Percentiles rank a stretch among this genome's conserved stretches.
phyloP scores from a whole-genome alignment of 2,888 invertebrate species.

The Cordilura impudica region DNA sequence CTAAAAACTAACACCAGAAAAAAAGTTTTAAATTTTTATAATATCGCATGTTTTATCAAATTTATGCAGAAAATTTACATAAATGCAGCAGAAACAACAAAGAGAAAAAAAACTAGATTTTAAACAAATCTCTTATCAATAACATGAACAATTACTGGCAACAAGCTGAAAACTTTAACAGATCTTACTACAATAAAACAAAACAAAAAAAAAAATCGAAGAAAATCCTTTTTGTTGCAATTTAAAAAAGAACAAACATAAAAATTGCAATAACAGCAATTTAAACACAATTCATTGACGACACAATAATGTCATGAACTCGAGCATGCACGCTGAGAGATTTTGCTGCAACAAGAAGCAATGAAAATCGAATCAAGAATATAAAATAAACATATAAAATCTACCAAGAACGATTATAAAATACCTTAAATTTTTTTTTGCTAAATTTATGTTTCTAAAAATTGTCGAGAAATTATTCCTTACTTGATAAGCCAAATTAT shows the following conservation, averaged over 20 bases:
- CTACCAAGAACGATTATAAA: neutral
- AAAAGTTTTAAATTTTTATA: constrained; percentile 23
- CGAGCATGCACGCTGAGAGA: constrained; percentile 63
- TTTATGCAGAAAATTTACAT: constrained; percentile 58
- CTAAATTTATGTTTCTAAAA: no score
- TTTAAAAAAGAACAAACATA: constrained; percentile 55
- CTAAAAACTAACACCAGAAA: neutral
- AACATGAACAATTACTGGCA: constrained; percentile 63
- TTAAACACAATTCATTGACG: constrained; percentile 65
- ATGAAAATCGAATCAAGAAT: constrained; percentile 4
- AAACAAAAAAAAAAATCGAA: constrained; percentile 34
- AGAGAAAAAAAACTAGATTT: constrained; percentile 47
- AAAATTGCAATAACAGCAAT: constrained; percentile 63
- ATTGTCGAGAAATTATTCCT: no score
- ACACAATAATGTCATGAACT: constrained; percentile 67
- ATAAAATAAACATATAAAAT: constrained; percentile 18
- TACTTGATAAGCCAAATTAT: no score
- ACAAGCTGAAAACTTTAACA: constrained; percentile 57
- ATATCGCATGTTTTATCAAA: constrained; percentile 60
- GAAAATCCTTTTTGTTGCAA: constrained; percentile 58
- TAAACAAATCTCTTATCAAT: constrained; percentile 60
- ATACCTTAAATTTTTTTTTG: neutral
- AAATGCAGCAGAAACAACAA: constrained; percentile 35
- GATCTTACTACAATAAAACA: constrained; percentile 38
- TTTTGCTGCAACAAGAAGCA: constrained; percentile 37